phyloP scores from a whole-genome alignment of 2,888 invertebrate genomes.

The Rhabditophanes sp. region DNA sequence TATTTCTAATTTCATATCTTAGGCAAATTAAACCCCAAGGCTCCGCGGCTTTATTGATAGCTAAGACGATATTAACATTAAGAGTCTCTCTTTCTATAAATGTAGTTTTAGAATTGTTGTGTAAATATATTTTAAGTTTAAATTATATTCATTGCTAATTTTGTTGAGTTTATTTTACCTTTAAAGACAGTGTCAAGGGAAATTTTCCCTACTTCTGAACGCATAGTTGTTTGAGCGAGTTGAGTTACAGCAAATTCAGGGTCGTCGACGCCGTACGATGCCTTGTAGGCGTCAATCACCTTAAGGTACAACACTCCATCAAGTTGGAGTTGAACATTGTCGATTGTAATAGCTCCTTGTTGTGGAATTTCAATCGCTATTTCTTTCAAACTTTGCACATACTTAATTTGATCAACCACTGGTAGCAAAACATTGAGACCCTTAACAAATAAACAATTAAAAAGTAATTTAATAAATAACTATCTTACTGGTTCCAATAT shows the following conservation, averaged over 20 bases:
- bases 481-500: constrained; percentile 65
- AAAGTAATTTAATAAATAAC: constrained; percentile 1
- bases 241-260: constrained; percentile 98
- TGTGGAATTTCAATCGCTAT: constrained; percentile 97
- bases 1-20: constrained; percentile 80
- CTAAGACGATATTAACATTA: constrained; percentile 73
- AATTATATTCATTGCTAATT: too few species aligned
- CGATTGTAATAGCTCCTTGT: constrained; percentile 90
- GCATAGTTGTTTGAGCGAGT: constrained; percentile 96
- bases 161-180: too few species aligned
- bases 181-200: constrained; percentile 79
- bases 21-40: constrained; percentile 95
- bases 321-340: constrained; percentile 86
- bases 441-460: constrained; percentile 33
- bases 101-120: too few species aligned
- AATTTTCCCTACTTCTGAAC: constrained; percentile 94
- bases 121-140: too few species aligned
- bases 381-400: constrained; percentile 96
- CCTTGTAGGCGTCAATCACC: constrained; percentile 75
- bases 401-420: constrained; percentile 74
- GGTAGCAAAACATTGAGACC: constrained; percentile 83
- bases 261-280: constrained; percentile 81
- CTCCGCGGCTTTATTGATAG: constrained; percentile 91
- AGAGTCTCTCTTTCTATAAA: constrained; percentile 89
- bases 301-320: constrained; percentile 90